These are phyloP conservation scores for Drosophila niveifrons DNA, from an alignment of 2,888 invertebrate genomes.

Conservation along the genomic window DNA sequence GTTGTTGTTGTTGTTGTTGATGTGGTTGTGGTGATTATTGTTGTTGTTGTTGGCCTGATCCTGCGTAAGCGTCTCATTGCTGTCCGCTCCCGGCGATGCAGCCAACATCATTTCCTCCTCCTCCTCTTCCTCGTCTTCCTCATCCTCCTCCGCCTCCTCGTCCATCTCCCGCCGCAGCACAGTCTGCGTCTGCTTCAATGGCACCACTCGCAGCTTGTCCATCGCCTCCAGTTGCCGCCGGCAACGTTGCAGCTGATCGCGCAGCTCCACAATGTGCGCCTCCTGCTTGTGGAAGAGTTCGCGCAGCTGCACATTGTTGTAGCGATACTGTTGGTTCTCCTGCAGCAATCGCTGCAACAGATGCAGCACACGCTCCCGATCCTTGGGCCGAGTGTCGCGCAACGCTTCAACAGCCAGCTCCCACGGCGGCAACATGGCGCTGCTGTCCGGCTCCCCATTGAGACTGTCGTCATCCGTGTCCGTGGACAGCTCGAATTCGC, in stretches of 20 bases:
- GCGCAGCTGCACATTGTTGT: conserved; percentile 82
- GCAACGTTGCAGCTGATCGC: conserved; percentile 82
- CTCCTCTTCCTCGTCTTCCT: conserved; percentile 30
- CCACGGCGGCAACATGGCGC: conserved; percentile 84
- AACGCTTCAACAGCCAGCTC: conserved; percentile 84
- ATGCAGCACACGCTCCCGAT: conserved; percentile 84
- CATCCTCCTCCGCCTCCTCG: conserved; percentile 41
- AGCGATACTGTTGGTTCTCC: conserved; percentile 84
- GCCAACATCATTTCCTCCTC: conserved; percentile 31
- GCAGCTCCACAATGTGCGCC: conserved; percentile 83
- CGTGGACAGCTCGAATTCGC: conserved; percentile 90
- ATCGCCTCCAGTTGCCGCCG: conserved; percentile 76
- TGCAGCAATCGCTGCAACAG: conserved; percentile 83
- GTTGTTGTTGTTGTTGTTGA: conserved; percentile 44
- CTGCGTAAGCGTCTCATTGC: conserved; percentile 60
- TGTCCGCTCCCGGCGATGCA: conserved; percentile 40
- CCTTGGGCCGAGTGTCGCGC: conserved; percentile 83
- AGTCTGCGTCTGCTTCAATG: conserved; percentile 60
- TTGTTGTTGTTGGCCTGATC: conserved; percentile 68
- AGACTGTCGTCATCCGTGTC: conserved; percentile 90
- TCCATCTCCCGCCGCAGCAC: conserved; percentile 38
- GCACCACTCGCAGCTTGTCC: conserved; percentile 66
- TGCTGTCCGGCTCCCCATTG: conserved; percentile 85
- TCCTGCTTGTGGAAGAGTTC: conserved; percentile 83
- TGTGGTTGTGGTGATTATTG: conserved; percentile 38